A percentile compares a stretch with the other conserved stretches of the same genome.
These are phyloP conservation scores for Neuroterus valhalla DNA, from an alignment of 1,140 invertebrate species.

Conservation along the genomic window DNA sequence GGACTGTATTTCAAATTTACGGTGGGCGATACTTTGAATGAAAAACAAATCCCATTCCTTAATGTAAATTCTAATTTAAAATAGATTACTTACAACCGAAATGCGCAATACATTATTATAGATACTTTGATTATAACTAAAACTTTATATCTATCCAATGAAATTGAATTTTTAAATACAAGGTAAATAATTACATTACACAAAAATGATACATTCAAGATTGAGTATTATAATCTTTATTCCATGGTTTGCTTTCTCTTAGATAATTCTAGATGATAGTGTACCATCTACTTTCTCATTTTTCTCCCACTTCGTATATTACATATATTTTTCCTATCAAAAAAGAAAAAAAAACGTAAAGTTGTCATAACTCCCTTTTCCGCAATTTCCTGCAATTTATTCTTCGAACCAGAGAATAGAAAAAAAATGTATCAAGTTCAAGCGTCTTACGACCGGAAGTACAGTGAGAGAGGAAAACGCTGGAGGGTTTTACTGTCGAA, in stretches of 20 bases:
- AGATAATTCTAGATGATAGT: constrained; percentile 8
- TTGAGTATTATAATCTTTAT: neutral
- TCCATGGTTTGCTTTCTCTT: neutral
- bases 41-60: no score
- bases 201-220: neutral
- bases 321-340: constrained; percentile 1
- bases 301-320: constrained; percentile 7
- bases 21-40: no score
- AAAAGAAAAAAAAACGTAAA: neutral
- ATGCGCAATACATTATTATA: no score
- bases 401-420: neutral
- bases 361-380: neutral
- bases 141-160: neutral
- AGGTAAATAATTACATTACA: neutral
- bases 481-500: neutral
- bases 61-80: no score
- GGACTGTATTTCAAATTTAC: neutral
- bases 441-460: neutral
- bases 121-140: neutral
- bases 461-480: constrained; percentile 2
- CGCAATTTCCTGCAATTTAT: neutral
- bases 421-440: neutral
- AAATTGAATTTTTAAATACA: neutral
- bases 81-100: no score
- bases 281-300: constrained; percentile 1